Evolutionary conservation across 2,797 vertebrate genomes (phyloP).

Genomic region (Sphenodon punctatus): DNA sequence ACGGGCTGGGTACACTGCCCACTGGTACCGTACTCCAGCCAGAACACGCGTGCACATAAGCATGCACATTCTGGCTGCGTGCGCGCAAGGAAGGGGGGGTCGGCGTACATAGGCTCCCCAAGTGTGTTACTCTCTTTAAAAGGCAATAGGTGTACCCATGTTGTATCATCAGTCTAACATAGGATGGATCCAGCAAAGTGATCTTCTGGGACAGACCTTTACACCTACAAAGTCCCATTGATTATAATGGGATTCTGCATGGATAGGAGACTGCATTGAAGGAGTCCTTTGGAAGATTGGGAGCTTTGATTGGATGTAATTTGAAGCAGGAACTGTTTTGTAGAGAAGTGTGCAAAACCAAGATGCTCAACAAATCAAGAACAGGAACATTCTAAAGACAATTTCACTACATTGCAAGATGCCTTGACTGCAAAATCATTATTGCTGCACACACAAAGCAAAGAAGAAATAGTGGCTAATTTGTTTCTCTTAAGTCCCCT

Average conservation of each 20-base stretch:
- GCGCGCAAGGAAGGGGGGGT: too few relatives aligned
- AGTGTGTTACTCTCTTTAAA: background rate
- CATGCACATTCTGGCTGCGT: too few relatives aligned
- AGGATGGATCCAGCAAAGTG: background rate
- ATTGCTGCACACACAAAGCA: background rate
- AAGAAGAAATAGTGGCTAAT: background rate
- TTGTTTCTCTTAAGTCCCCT: background rate
- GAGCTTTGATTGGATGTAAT: background rate
- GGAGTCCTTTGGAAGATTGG: background rate
- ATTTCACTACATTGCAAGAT: background rate
- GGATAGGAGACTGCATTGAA: background rate
- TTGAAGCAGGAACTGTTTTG: background rate
- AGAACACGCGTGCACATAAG: too few relatives aligned
- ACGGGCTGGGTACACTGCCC: too few relatives aligned
- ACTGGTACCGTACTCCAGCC: too few relatives aligned
- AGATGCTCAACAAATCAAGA: background rate
- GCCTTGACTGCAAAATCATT: background rate
- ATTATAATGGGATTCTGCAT: background rate
- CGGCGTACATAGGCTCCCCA: too few relatives aligned
- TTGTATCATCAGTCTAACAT: background rate
- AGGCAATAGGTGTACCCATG: background rate
- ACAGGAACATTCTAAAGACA: background rate
- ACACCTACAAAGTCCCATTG: background rate
- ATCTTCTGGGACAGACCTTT: background rate
- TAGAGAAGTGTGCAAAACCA: background rate